Percentiles rank a stretch among this genome's conserved stretches.
Conservation (phyloP, 2,797 vertebrate genomes). For the Enteromius mattozi region DNA sequence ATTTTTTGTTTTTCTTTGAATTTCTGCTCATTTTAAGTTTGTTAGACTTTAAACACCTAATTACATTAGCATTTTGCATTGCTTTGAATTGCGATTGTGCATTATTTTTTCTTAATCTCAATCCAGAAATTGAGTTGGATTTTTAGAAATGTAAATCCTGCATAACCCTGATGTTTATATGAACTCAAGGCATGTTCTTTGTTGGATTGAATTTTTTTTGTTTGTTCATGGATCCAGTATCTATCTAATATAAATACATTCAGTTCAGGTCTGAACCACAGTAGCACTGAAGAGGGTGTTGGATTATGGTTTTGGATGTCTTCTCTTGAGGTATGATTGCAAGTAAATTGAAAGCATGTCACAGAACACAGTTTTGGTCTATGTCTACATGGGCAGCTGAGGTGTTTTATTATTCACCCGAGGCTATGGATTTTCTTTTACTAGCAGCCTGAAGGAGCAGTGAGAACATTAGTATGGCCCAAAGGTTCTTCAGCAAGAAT, state of each 20-base stretch:
- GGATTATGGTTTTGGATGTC: conserved; percentile 17
- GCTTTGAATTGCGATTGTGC: not conserved
- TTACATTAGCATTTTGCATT: not conserved
- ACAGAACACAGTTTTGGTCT: conserved; percentile 9
- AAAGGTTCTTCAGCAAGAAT: conserved; percentile 73
- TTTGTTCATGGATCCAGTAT: not conserved
- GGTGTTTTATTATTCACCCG: conserved; percentile 39
- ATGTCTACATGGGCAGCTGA: conserved; percentile 43
- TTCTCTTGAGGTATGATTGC: conserved; percentile 23
- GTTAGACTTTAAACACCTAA: not conserved
- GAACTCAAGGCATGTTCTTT: not conserved
- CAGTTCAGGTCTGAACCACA: not conserved
- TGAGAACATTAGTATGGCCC: conserved; percentile 58
- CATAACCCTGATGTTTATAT: too few relatives aligned
- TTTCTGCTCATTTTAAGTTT: not conserved
- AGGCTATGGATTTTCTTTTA: conserved; percentile 45
- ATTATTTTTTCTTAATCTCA: not conserved
- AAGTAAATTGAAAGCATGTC: conserved; percentile 50
- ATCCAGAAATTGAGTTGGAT: not conserved
- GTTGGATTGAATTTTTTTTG: not conserved
- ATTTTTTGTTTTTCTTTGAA: not conserved
- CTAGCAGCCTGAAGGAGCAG: conserved; percentile 24
- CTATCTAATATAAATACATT: not conserved
- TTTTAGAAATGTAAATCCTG: not conserved
- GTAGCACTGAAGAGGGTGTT: not conserved